These are phyloP conservation scores for Syrista parreyssii DNA, from an alignment of 2,888 invertebrate genomes.

Conservation along the genomic window DNA sequence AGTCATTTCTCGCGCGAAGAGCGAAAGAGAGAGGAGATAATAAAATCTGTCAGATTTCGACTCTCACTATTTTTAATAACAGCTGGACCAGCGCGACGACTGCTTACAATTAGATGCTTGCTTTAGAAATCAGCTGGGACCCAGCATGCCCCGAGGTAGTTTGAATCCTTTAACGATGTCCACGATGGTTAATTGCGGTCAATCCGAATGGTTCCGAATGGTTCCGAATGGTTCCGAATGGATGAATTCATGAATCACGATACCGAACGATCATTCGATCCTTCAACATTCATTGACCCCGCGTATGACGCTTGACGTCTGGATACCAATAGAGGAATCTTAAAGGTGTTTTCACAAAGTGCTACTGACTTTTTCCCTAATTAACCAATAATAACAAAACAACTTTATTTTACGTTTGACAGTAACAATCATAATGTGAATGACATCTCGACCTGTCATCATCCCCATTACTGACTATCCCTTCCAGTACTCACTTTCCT, in stretches of 20 bases:
- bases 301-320: neutral
- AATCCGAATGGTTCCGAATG: neutral
- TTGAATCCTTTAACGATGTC: neutral
- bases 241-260: neutral
- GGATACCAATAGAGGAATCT: neutral
- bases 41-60: neutral
- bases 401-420: neutral
- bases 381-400: neutral
- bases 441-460: neutral
- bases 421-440: neutral
- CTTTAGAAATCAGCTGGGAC: neutral
- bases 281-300: neutral
- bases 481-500: neutral
- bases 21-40: neutral
- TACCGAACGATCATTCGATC: neutral
- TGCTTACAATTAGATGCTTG: neutral
- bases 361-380: neutral
- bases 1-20: neutral
- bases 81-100: neutral
- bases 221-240: neutral
- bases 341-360: neutral
- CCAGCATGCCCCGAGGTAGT: neutral
- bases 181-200: neutral
- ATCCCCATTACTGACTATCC: neutral
- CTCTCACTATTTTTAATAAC: neutral